Conservation (phyloP, 2,888 invertebrate genomes). For the Lamellibrachia satsuma region DNA sequence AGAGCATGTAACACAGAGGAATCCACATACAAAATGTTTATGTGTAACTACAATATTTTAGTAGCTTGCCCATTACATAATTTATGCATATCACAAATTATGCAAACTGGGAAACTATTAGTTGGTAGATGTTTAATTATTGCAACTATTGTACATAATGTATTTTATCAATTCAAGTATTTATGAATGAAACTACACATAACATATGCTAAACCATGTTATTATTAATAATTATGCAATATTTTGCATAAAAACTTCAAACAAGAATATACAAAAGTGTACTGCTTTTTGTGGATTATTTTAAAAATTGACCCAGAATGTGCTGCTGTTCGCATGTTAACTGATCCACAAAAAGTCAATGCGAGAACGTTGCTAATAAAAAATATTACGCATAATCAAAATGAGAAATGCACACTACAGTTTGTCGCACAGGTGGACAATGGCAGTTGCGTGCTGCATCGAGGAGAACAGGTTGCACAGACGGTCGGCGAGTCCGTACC, state of each 20-base stretch:
- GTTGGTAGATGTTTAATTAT: neutral
- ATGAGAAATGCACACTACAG: neutral
- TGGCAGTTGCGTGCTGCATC: neutral
- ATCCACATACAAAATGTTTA: neutral
- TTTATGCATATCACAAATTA: neutral
- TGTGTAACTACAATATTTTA: neutral
- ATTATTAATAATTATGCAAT: neutral
- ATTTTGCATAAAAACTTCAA: neutral
- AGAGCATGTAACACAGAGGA: neutral
- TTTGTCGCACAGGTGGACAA: neutral
- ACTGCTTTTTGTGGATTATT: neutral
- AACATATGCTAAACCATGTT: neutral
- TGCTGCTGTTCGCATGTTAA: neutral
- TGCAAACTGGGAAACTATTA: neutral
- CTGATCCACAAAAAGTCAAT: neutral
- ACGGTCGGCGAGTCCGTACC: neutral
- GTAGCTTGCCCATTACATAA: neutral
- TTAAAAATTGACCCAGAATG: neutral
- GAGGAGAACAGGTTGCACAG: neutral
- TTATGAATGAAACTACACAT: neutral
- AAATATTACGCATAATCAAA: constrained; percentile 11
- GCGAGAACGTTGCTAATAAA: constrained; percentile 1
- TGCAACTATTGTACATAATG: neutral
- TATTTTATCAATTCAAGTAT: neutral
- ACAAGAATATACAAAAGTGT: neutral